phyloP scores from a whole-genome alignment of 1,140 invertebrate genomes.

The Drosophila neocordata region DNA sequence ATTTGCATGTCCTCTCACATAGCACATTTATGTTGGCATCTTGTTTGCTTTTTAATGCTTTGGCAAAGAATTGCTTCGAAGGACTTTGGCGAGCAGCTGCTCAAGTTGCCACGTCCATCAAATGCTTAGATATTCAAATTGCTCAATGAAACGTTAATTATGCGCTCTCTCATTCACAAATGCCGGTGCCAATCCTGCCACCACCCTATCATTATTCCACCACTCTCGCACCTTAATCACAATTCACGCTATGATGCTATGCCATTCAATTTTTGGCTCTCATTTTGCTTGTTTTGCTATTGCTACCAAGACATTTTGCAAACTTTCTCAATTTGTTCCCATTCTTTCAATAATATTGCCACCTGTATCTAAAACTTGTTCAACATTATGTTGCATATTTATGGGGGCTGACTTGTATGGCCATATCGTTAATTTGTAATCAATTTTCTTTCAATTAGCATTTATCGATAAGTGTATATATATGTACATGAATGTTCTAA shows the following conservation, averaged over 20 bases:
- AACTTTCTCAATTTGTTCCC: neutral
- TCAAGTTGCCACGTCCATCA: conserved; percentile 54
- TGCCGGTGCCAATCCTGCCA: neutral
- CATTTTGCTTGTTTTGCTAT: too few species aligned
- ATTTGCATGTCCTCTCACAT: neutral
- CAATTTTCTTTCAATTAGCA: conserved; percentile 19
- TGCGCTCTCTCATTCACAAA: conserved; percentile 5
- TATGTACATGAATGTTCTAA: too few species aligned
- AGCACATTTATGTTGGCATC: too few species aligned
- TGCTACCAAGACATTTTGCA: too few species aligned
- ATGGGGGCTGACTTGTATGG: neutral
- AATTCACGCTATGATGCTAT: neutral
- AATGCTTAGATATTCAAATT: conserved; percentile 54
- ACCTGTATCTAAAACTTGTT: neutral
- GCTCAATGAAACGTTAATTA: conserved; percentile 66
- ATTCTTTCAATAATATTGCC: too few species aligned
- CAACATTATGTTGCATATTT: conserved; percentile 19
- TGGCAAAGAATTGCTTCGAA: neutral
- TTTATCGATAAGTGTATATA: conserved; percentile 14
- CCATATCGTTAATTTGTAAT: conserved; percentile 7
- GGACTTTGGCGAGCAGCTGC: conserved; percentile 34
- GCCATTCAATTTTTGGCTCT: too few species aligned
- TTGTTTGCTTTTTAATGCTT: too few species aligned
- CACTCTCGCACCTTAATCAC: too few species aligned
- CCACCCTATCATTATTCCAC: too few species aligned